phyloP scores from a whole-genome alignment of 2,888 invertebrate species.

The Pandemis heparana region DNA sequence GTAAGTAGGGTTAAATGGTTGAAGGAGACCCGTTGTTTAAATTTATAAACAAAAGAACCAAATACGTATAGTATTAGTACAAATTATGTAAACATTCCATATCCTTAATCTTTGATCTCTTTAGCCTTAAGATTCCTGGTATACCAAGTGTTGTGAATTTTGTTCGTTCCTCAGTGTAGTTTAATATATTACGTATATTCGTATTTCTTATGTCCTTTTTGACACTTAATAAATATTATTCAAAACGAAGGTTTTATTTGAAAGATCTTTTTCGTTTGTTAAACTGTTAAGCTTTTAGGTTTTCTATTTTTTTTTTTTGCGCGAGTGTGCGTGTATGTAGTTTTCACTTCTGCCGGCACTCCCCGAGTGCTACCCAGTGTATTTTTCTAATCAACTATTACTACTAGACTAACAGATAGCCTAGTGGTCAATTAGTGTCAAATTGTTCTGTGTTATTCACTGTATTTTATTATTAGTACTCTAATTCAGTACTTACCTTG shows the following conservation, averaged over 20 bases:
- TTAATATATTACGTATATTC: constrained; percentile 4
- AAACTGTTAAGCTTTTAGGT: too few species aligned
- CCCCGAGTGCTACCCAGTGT: too few species aligned
- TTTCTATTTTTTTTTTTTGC: too few species aligned
- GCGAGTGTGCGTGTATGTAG: too few species aligned
- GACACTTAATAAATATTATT: constrained; percentile 22
- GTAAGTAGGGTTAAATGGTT: not conserved
- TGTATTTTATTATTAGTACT: too few species aligned
- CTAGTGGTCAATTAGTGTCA: too few species aligned
- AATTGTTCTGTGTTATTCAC: too few species aligned
- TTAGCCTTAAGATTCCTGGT: constrained; percentile 31
- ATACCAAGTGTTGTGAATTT: constrained; percentile 28
- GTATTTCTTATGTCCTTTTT: constrained; percentile 31
- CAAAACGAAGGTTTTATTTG: not conserved
- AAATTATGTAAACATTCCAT: constrained; percentile 31
- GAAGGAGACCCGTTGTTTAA: not conserved
- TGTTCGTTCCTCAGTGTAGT: constrained; percentile 14
- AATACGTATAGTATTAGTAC: constrained; percentile 7
- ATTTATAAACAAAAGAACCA: not conserved
- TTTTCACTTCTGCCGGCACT: too few species aligned
- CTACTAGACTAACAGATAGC: too few species aligned
- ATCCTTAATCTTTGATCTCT: constrained; percentile 35
- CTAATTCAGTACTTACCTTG: too few species aligned
- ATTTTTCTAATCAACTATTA: too few species aligned
- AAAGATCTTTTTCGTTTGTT: not conserved